Percentiles rank a stretch among this genome's conserved stretches.
Evolutionary conservation across 2,797 vertebrate genomes (phyloP).

Genomic region (Chloroceryle amazona): DNA sequence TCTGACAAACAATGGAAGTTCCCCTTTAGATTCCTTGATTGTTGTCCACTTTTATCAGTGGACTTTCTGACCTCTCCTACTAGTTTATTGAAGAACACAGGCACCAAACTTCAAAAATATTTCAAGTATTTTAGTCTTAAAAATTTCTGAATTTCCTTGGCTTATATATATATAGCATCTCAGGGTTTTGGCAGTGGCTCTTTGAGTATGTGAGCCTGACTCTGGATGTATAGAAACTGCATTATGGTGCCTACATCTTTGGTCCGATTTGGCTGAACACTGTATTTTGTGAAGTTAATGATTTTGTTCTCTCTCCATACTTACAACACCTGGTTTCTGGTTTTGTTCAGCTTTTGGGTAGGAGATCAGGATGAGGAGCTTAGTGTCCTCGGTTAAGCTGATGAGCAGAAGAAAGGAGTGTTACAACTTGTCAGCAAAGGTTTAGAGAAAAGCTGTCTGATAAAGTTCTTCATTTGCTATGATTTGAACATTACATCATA

Average conservation of each 20-base stretch:
- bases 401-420: neutral
- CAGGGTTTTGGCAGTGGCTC: neutral
- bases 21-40: neutral
- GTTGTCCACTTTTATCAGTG: neutral
- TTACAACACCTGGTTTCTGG: neutral
- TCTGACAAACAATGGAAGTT: neutral
- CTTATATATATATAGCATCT: rapidly evolving
- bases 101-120: neutral
- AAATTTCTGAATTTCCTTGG: neutral
- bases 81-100: neutral
- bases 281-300: neutral
- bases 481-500: neutral
- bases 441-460: neutral
- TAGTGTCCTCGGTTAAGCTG: neutral
- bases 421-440: neutral
- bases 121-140: neutral
- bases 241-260: neutral
- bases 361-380: neutral
- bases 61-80: neutral
- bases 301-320: neutral
- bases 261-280: neutral
- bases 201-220: neutral
- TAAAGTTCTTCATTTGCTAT: neutral
- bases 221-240: neutral
- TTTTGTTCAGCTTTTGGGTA: neutral